Evolutionary conservation across 2,113 vertebrate species (phyloP), one percentile per base, ranked within the genome.

Genomic region (Catagonus wagneri): DNA sequence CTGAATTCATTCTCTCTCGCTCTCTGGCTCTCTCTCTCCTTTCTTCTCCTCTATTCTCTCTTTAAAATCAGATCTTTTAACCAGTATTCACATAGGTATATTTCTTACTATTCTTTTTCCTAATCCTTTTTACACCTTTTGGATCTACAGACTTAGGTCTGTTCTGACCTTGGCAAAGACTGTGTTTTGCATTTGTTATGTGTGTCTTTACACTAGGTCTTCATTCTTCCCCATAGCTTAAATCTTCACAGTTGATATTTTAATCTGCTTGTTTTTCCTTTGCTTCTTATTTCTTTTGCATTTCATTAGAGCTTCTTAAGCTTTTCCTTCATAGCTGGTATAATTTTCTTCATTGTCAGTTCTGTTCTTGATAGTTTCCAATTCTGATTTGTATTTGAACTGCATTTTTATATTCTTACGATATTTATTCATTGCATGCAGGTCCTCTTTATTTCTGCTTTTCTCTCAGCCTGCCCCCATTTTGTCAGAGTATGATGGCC

Each of bases 1-100:
- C 16, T 14, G 6, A 15, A 15, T 86, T 86, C 36, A 60, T n/a
- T 56, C 76, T 81, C 19, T 61, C 11, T 72, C 52, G 15, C 23
- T 25, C 22, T 54, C 52, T 60, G 23, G 17, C 32, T 69, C n/a
- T 69, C 7, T 14, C 34, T 16, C 6, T 52, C 27, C 52, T 25
- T 25, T 60, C 11, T 22, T 17, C 1, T 27, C 29, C 34, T 27
- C 22, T 29, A 23, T 52, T 66, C 56, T 16, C 29, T 2, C 34
- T 85, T 86, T 68, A 78, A 66, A 83, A 32, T 60, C 61, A 83
- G 58, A 68, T 78, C 32, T 94, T 94, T 58, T 84, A 78, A 68
- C 50, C 23, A n/a, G 2, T 76, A 22, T 69, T 61, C 16, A 7
- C 74, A 32, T 15, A 68, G 32, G 52, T 58, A 29, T 71, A 32